phyloP scores from a whole-genome alignment of 2,113 vertebrate species.

The Micromys minutus region DNA sequence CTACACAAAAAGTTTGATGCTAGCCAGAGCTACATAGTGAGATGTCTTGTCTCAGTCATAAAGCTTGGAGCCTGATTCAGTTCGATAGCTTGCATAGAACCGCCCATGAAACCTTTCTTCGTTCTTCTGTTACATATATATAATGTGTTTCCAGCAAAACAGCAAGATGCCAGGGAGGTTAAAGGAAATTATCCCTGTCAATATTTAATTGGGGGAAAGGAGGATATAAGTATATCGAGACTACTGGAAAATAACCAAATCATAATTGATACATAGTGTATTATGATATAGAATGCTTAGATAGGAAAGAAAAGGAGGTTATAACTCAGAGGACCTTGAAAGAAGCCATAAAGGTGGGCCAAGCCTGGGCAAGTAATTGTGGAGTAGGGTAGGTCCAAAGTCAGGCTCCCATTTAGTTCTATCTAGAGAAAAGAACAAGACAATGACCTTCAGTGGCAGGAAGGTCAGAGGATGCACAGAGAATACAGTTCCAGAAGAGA shows the following conservation, averaged over 20 bases:
- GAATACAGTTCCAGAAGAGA: neutral
- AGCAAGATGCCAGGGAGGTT: neutral
- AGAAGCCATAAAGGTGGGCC: neutral
- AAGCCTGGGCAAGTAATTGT: neutral
- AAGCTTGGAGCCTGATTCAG: neutral
- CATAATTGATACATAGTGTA: neutral
- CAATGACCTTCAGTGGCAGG: neutral
- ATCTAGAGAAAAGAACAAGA: neutral
- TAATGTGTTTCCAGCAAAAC: conserved; percentile 10
- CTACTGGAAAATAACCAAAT: neutral
- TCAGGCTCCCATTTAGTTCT: neutral
- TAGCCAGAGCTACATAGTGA: neutral
- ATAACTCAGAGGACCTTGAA: neutral
- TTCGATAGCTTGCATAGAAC: neutral
- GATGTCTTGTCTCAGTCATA: neutral
- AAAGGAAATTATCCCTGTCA: neutral
- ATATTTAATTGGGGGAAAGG: neutral
- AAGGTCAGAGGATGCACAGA: conserved; percentile 25
- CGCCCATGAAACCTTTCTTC: neutral
- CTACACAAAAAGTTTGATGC: neutral
- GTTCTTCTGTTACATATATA: neutral
- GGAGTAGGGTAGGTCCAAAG: neutral
- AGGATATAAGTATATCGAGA: neutral
- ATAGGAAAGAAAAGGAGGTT: neutral
- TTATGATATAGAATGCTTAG: neutral